These are phyloP conservation scores for Sterna hirundo DNA, from an alignment of 2,113 vertebrate genomes.

Conservation along the genomic window DNA sequence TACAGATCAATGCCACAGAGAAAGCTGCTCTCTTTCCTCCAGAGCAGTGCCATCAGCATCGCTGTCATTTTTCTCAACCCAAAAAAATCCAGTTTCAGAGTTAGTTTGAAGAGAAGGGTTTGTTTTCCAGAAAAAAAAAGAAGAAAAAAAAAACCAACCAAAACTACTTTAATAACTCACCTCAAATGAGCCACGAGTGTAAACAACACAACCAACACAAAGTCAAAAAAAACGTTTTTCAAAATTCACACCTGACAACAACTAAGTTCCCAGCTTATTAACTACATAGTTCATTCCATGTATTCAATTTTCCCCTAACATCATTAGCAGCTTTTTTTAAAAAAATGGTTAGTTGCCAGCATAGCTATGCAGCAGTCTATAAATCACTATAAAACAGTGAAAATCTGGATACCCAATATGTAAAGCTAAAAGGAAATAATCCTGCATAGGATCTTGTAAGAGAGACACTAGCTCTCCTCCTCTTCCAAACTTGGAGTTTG, in stretches of 20 bases:
- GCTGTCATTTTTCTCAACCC: neutral
- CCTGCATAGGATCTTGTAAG: neutral
- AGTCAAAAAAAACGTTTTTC: neutral
- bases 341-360: neutral
- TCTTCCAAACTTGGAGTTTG: neutral
- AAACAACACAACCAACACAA: neutral
- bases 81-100: neutral
- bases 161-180: neutral
- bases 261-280: neutral
- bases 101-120: neutral
- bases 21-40: slow-evolving; percentile 17
- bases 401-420: neutral
- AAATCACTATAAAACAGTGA: neutral
- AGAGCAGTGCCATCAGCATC: neutral
- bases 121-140: neutral
- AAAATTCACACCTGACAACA: neutral
- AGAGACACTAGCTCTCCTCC: neutral
- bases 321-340: neutral
- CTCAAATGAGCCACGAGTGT: neutral
- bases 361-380: neutral
- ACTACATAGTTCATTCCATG: neutral
- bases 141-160: neutral
- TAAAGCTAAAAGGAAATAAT: neutral
- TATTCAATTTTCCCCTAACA: neutral
- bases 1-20: slow-evolving; percentile 17